Evolutionary conservation across 2,888 invertebrate species (phyloP).

Genomic region (Strigamia transsilvanica): DNA sequence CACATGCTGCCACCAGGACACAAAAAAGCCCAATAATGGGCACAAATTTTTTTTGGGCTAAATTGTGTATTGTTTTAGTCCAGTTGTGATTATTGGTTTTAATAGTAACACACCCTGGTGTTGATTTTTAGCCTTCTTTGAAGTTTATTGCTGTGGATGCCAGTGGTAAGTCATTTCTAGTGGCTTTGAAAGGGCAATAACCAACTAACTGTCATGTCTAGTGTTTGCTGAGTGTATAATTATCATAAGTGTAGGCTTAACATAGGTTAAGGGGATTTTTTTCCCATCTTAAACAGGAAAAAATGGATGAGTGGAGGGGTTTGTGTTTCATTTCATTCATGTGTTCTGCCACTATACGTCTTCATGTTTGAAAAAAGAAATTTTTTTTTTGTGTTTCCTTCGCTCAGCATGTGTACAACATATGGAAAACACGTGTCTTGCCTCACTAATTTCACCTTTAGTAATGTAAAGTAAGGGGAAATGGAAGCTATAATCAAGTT

Average conservation of each 20-base stretch:
- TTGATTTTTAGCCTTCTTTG: not conserved
- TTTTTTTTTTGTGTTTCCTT: constrained; percentile 1
- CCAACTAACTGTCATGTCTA: constrained; percentile 6
- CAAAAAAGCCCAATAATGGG: too few relatives aligned
- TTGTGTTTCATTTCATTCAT: constrained; percentile 19
- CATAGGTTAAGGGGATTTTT: not conserved
- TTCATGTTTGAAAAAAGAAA: constrained; percentile 9
- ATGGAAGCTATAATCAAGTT: not conserved
- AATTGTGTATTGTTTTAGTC: not conserved
- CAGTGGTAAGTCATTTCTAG: not conserved
- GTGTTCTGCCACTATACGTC: constrained; percentile 13
- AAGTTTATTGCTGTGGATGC: not conserved
- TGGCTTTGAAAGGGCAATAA: not conserved
- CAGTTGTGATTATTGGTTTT: not conserved
- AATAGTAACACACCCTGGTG: not conserved
- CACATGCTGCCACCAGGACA: too few relatives aligned
- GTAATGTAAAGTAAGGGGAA: not conserved
- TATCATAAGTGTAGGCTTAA: constrained; percentile 16
- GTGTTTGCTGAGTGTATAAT: constrained; percentile 11
- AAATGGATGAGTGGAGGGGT: constrained; percentile 7
- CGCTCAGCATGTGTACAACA: constrained; percentile 32
- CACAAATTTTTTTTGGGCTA: too few relatives aligned
- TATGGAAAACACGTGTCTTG: not conserved
- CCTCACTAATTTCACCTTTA: not conserved
- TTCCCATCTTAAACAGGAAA: not conserved